Evolutionary conservation across 2,797 vertebrate species (phyloP), one percentile per base, ranked within the genome.

Genomic region (Lutjanus campechanus): DNA sequence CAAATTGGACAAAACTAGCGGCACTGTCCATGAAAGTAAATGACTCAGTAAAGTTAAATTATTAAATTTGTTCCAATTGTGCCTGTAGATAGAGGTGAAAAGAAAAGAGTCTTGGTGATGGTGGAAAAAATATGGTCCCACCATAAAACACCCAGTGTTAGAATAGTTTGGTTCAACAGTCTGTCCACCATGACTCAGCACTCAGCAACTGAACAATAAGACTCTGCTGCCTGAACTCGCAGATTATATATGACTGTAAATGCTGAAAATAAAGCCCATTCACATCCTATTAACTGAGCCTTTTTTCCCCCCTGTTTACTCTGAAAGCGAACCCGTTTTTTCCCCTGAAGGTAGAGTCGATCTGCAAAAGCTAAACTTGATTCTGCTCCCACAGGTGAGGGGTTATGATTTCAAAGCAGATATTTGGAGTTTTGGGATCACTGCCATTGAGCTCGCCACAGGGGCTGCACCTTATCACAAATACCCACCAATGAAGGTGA

Each of bases 371-470:
- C 0, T 64, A 1, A 61, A 3, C 20, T 12, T 29, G 17, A 17
- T 77, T 77, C 22, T 77, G 9, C 53, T 47, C 73, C 43, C 88
- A 11, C 88, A 99, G 98, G 98, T 99, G 69, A 96, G 96, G 93
- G 98, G 98, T 79, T 99, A 99, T 12, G 98, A 99, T 92, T 99
- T 99, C 93, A 99, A 99, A 94, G 98, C 97, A 46, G 98, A 99
- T 85, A 99, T 99, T 84, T 99, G 98, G 98, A 99, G 98, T 93
- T 99, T 99, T 88, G 98, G 98, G 44, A 99, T 99, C 91, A 99
- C 98, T 0, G 98, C 97, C 47, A 99, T 99, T 0, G 98, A 99
- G 84, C 92, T 99, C 19, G 98, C 98, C 64, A 98, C 97, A 0
- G 98, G 98, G 56, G 97, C 98, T 1, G 98, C 98, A 86, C 98